Evolutionary conservation across 2,888 invertebrate genomes (phyloP), one percentile per base, ranked within the genome.

Genomic region (Dasypogon diadema): DNA sequence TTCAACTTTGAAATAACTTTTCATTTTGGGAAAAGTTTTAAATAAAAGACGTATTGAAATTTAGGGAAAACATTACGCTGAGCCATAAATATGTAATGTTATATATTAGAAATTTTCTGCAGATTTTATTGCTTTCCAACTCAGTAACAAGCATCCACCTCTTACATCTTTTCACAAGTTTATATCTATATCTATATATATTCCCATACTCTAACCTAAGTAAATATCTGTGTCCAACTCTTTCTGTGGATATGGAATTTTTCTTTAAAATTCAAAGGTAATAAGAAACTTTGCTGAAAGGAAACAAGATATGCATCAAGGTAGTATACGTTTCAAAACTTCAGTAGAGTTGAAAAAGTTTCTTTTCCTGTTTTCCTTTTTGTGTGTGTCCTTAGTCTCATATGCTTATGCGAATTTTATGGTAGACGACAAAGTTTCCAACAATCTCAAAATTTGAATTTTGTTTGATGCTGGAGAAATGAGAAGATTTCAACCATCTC

Each of bases 391-490:
- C 18, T n/a, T 2, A 8, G 5, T 51, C 18, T 16, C 18, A 51
- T 16, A 16, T 51, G 14, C 16, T 51, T 12, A 2, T 51, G 12
- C 18, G 18, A 51, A 12, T 18, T 46, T 46, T 46, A 48, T 65
- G 18, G 37, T 12, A 16, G 46, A 65, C 65, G 65, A 65, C 65
- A 65, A 65, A 65, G 65, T 65, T 65, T 65, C 46, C 18, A 65
- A 46, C 65, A 46, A 65, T 65, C 46, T 65, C 48, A 24, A 65
- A 65, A 65, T 65, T 65, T 65, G 48, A 65, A 65, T 65, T 65
- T 65, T 37, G 65, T n/a, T n/a, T n/a, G n/a, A n/a, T n/a, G n/a
- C n/a, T n/a, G n/a, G n/a, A n/a, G n/a, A n/a, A n/a, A n/a, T n/a
- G n/a, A n/a, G n/a, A n/a, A n/a, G n/a, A n/a, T n/a, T n/a, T n/a